These are phyloP conservation scores for Dromas ardeola DNA, from an alignment of 2,113 vertebrate genomes.

Conservation along the genomic window DNA sequence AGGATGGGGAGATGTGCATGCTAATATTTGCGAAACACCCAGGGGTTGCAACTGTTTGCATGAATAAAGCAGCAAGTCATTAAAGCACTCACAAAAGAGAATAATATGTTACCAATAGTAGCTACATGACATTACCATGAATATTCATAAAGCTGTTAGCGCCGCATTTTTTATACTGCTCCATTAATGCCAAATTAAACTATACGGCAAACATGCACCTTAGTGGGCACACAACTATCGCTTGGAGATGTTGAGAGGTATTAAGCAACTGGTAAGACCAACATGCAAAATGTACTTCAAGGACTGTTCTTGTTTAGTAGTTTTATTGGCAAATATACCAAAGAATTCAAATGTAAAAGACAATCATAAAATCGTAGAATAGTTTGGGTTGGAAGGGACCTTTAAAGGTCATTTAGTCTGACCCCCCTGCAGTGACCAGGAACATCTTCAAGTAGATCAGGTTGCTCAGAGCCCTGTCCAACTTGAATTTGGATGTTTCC, in stretches of 20 bases:
- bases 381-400: background rate
- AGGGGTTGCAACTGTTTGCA: background rate
- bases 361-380: background rate
- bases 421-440: too few relatives aligned
- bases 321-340: background rate
- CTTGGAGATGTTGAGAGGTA: background rate
- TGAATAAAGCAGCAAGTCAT: background rate
- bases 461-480: too few relatives aligned
- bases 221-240: background rate
- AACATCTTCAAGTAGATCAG: too few relatives aligned
- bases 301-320: background rate
- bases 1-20: background rate
- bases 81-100: background rate
- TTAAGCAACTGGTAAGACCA: background rate
- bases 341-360: background rate
- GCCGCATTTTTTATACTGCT: background rate
- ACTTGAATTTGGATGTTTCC: background rate
- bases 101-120: background rate
- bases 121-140: background rate
- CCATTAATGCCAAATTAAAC: background rate
- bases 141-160: constrained; percentile 14
- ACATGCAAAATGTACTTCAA: background rate
- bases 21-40: background rate
- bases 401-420: too few relatives aligned
- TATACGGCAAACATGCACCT: background rate